Conservation (phyloP, 2,113 vertebrate species). For the Aptenodytes forsteri region DNA sequence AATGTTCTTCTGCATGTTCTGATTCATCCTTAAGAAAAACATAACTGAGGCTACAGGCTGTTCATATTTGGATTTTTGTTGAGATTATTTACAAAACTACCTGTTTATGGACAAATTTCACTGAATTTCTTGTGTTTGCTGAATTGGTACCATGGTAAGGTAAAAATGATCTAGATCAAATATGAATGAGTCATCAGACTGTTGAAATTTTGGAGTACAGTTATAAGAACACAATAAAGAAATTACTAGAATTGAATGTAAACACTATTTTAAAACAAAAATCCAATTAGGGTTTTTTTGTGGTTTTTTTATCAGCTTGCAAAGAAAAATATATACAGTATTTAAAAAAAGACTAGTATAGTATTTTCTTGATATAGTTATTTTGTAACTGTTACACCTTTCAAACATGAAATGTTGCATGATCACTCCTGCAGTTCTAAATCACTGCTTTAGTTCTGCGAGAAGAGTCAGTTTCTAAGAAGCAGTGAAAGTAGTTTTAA, state of each 20-base stretch:
- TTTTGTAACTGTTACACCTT: neutral
- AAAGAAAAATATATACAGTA: neutral
- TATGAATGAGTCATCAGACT: neutral
- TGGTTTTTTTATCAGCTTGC: neutral
- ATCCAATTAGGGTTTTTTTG: rapidly evolving
- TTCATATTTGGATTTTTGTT: neutral
- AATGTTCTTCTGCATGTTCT: neutral
- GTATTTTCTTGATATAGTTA: neutral
- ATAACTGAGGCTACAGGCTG: neutral
- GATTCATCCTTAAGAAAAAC: neutral
- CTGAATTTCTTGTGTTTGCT: neutral
- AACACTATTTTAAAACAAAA: neutral
- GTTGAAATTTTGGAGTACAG: neutral
- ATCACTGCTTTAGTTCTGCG: neutral
- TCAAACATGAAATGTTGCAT: neutral
- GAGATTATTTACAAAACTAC: neutral
- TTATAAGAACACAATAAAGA: neutral
- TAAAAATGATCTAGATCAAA: neutral
- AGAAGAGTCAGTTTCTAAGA: neutral
- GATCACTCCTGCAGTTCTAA: neutral
- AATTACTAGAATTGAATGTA: neutral
- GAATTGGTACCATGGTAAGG: neutral
- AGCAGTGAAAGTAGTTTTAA: neutral
- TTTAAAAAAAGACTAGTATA: neutral
- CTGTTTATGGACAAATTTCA: neutral